Conservation (phyloP, 2,113 vertebrate species). For the Pipra filicauda region DNA sequence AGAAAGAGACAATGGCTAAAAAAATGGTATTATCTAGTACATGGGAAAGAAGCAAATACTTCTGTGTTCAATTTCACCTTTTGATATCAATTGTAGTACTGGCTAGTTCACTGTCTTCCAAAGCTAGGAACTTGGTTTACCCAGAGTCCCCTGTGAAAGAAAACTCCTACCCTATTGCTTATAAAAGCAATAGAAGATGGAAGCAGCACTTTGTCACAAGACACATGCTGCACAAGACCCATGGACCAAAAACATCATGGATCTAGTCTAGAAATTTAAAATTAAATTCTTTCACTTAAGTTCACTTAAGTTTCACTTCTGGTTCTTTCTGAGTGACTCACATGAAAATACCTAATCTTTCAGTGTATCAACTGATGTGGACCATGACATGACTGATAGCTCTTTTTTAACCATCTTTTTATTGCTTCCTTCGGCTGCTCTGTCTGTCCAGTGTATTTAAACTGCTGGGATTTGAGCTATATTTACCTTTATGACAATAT, state of each 20-base stretch:
- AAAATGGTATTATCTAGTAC: background rate
- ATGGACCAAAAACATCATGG: background rate
- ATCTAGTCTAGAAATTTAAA: background rate
- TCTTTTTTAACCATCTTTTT: background rate
- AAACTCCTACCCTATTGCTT: background rate
- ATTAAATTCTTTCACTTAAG: background rate
- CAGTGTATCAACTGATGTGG: background rate
- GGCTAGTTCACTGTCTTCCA: background rate
- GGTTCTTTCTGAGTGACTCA: background rate
- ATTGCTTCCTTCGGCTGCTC: background rate
- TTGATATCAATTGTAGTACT: background rate
- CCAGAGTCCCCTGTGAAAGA: accelerated
- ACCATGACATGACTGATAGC: background rate
- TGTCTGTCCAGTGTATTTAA: background rate
- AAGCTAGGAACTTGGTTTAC: background rate
- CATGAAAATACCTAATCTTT: background rate
- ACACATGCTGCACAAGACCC: background rate
- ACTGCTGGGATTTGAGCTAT: background rate
- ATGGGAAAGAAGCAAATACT: background rate
- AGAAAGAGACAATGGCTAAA: background rate
- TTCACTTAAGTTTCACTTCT: background rate
- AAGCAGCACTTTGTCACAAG: background rate
- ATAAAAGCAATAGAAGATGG: background rate
- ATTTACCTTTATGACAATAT: background rate
- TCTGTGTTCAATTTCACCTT: background rate